phyloP scores from a whole-genome alignment of 2,797 vertebrate species.

The Pseudotriccus pelzelni region DNA sequence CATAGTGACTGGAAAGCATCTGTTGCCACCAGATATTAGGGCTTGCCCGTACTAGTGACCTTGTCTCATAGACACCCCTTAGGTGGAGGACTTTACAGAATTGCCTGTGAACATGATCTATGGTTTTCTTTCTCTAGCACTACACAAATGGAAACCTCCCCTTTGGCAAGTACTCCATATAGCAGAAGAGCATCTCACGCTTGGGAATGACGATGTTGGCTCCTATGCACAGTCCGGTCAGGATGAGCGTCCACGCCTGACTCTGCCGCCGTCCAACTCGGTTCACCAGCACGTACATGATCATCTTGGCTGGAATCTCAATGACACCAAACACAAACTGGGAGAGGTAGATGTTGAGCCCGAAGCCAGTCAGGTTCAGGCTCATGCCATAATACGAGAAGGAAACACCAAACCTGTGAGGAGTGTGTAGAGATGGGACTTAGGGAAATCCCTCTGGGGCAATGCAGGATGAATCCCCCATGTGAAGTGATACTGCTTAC shows the following conservation, averaged over 20 bases:
- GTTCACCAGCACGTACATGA: slow-evolving; percentile 79
- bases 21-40: neutral
- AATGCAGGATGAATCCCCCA: neutral
- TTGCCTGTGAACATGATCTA: neutral
- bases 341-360: slow-evolving; percentile 84
- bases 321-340: slow-evolving; percentile 84
- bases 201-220: slow-evolving; percentile 33
- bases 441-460: neutral
- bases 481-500: slow-evolving; percentile 51
- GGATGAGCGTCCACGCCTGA: slow-evolving; percentile 70
- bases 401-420: slow-evolving; percentile 85
- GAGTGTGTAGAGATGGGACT: neutral
- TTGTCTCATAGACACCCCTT: neutral
- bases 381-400: slow-evolving; percentile 86
- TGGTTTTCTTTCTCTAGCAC: neutral
- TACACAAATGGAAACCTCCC: neutral
- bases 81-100: neutral
- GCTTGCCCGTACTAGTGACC: neutral
- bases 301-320: slow-evolving; percentile 87
- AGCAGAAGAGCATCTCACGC: neutral
- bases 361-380: slow-evolving; percentile 85
- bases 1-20: neutral
- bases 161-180: neutral
- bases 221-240: slow-evolving; percentile 43
- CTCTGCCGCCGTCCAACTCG: slow-evolving; percentile 78